Percentiles rank a stretch among this genome's conserved stretches.
Conservation (phyloP, 2,888 invertebrate species). For the Acleris laterana region DNA sequence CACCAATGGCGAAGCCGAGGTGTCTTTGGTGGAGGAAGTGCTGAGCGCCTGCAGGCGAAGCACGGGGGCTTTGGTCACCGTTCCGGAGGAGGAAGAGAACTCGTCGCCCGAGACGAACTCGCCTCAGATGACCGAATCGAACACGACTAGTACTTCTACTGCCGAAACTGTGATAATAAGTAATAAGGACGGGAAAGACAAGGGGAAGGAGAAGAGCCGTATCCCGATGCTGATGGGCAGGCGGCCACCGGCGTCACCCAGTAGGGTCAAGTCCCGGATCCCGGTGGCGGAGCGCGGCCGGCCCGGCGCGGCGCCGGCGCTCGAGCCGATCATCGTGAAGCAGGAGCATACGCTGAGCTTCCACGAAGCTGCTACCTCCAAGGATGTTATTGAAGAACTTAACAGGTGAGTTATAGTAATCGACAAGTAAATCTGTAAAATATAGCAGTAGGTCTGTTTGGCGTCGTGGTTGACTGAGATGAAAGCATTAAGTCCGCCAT, state of each 20-base stretch:
- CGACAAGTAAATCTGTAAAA: too few relatives aligned
- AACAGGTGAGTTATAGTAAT: constrained; percentile 73
- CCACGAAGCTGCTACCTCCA: constrained; percentile 89
- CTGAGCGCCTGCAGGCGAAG: constrained; percentile 75
- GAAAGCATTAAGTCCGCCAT: too few relatives aligned
- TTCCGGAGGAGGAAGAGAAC: constrained; percentile 86
- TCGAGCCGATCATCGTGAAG: constrained; percentile 75
- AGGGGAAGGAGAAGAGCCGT: constrained; percentile 81
- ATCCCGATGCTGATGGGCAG: constrained; percentile 82
- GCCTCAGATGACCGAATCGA: constrained; percentile 86
- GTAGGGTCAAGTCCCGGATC: constrained; percentile 67
- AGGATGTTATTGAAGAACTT: constrained; percentile 90
- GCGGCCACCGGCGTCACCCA: constrained; percentile 77
- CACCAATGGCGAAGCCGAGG: constrained; percentile 63
- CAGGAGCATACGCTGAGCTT: constrained; percentile 87
- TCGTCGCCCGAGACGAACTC: constrained; percentile 79
- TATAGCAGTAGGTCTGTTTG: not conserved
- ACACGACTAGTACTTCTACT: constrained; percentile 88
- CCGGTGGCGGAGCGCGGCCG: constrained; percentile 66
- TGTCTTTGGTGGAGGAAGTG: constrained; percentile 76
- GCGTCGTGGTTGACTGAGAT: too few relatives aligned
- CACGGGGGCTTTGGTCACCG: constrained; percentile 81
- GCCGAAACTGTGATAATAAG: constrained; percentile 89
- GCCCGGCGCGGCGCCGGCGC: constrained; percentile 45
- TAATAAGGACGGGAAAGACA: constrained; percentile 79